Evolutionary conservation across 2,888 invertebrate genomes (phyloP).

Genomic region (Polia nebulosa): DNA sequence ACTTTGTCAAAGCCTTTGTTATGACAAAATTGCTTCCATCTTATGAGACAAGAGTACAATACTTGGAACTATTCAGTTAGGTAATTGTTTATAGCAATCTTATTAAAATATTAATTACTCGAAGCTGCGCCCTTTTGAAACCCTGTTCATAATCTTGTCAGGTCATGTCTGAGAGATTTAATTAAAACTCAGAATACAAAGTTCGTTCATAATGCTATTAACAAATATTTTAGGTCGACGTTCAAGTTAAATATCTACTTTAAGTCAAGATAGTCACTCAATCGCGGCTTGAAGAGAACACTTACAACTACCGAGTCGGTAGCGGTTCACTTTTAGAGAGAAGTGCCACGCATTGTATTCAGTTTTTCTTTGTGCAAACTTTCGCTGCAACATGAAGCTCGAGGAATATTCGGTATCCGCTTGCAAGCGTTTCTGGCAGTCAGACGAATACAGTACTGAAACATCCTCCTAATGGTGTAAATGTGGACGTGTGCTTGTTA

Average conservation of each 20-base stretch:
- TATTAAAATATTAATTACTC: slow-evolving; percentile 18
- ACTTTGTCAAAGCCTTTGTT: too few relatives aligned
- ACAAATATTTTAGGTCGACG: neutral
- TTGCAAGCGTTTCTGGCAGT: neutral
- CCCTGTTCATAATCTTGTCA: neutral
- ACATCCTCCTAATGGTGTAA: neutral
- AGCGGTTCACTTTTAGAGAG: neutral
- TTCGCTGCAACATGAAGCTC: neutral
- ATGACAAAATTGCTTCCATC: too few relatives aligned
- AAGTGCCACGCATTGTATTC: slow-evolving; percentile 33
- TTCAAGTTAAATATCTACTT: neutral
- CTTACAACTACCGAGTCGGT: neutral
- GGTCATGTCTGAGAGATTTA: neutral
- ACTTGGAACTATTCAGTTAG: too few relatives aligned
- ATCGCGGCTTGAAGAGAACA: neutral
- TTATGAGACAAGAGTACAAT: too few relatives aligned
- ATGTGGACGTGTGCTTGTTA: neutral
- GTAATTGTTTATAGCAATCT: neutral
- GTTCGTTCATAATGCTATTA: too few relatives aligned
- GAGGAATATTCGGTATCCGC: neutral
- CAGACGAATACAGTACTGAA: neutral
- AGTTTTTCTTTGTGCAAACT: slow-evolving; percentile 40
- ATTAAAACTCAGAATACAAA: slow-evolving; percentile 3
- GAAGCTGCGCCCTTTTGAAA: slow-evolving; percentile 1
- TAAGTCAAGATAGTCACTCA: neutral